Evolutionary conservation across 2,113 vertebrate species (phyloP).

Genomic region (Caranx melampygus): DNA sequence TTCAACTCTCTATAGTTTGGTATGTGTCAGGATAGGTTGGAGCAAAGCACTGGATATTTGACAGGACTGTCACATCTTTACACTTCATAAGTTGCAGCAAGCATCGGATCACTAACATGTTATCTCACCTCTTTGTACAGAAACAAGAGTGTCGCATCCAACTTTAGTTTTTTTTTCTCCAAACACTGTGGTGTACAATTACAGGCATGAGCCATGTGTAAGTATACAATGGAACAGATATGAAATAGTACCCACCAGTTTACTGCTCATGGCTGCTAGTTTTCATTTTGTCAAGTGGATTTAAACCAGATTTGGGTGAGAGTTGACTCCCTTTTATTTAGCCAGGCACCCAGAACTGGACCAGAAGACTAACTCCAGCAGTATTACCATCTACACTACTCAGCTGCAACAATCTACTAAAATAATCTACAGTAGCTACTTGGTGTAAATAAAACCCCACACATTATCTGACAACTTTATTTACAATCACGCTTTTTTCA

Average conservation of each 20-base stretch:
- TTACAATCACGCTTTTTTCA: conserved; percentile 74
- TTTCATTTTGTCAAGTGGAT: not conserved
- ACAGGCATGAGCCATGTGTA: not conserved
- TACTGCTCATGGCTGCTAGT: not conserved
- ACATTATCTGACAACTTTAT: conserved; percentile 73
- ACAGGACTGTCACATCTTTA: too few relatives aligned
- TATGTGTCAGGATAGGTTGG: too few relatives aligned
- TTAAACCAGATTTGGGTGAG: not conserved
- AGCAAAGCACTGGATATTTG: too few relatives aligned
- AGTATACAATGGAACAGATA: not conserved
- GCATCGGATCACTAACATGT: too few relatives aligned
- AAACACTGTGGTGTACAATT: not conserved
- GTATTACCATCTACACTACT: not conserved
- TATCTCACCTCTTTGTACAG: too few relatives aligned
- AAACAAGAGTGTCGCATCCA: too few relatives aligned
- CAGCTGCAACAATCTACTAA: not conserved
- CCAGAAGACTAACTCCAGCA: not conserved
- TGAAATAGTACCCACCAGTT: not conserved
- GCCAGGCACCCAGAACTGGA: not conserved
- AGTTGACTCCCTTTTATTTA: too few relatives aligned
- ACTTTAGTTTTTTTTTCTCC: too few relatives aligned
- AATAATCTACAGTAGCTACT: not conserved
- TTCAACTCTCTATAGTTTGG: too few relatives aligned
- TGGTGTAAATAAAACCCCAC: not conserved
- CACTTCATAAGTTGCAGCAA: too few relatives aligned